Evolutionary conservation across 2,113 vertebrate genomes (phyloP), one percentile per base, ranked within the genome.

Genomic region (Chelonoidis abingdonii): DNA sequence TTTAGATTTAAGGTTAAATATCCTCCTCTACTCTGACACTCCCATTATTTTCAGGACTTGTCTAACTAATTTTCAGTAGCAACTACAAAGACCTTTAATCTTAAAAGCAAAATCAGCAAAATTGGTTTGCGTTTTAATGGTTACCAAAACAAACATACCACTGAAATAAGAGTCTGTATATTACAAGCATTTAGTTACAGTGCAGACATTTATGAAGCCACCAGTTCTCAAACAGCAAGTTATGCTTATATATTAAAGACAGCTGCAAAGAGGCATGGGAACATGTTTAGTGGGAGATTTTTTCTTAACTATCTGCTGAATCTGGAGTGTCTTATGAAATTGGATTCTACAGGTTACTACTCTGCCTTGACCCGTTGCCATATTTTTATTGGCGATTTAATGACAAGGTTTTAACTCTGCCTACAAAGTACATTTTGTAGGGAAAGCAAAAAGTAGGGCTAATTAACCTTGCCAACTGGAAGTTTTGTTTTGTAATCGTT

Each of bases 51-150:
- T 3, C 4, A n/a, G 75, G 35, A 5, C 49, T 7, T 12, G 31
- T 3, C 44, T 2, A 89, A 4, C 57, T 3, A 84, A 8, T 24
- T 8, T 80, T 50, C 14, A 5, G 50, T 52, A 56, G 17, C 9
- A 10, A 4, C 62, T 13, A 2, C 2, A 9, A 31, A 14, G 22
- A 9, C 16, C 29, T 13, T 16, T 1, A 1, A 53, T 7, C n/a
- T 5, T 2, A 44, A 8, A 14, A 52, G 47, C 84, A 5, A 0
- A 5, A 19, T 0, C 0, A 29, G 47, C 1, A 0, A 16, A 3
- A n/a, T 4, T 7, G 38, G 75, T n/a, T 19, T 57, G 8, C 24
- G 0, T 4, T 0, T 62, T 3, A 8, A 52, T 4, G 31, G 82
- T 57, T 12, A 41, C 9, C 5, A 11, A 10, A 75, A 41, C 80